Evolutionary conservation across 2,797 vertebrate genomes (phyloP).

Genomic region (Phoxinus dragarum): DNA sequence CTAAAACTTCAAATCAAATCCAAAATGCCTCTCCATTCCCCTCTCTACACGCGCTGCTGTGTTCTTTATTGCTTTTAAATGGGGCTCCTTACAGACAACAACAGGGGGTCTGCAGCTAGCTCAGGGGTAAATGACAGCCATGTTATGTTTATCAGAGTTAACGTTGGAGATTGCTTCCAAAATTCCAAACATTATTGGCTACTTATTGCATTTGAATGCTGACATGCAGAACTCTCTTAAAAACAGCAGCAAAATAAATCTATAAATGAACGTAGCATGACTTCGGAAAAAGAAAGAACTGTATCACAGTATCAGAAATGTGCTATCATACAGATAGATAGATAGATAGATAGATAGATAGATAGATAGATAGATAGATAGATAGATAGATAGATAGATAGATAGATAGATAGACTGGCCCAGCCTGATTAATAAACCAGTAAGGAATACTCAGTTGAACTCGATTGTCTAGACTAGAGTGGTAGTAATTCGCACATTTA

Average conservation of each 20-base stretch:
- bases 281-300: background rate
- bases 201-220: constrained; percentile 19
- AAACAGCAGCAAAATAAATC: background rate
- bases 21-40: constrained; percentile 46
- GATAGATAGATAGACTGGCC: background rate
- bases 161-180: constrained; percentile 30
- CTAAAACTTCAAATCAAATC: constrained; percentile 44
- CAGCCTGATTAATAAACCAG: constrained; percentile 38
- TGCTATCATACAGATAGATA: too few relatives aligned
- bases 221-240: background rate
- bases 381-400: background rate
- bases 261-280: background rate
- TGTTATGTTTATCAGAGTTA: constrained; percentile 52
- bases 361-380: background rate
- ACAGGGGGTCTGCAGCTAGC: constrained; percentile 39
- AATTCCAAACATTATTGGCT: constrained; percentile 33
- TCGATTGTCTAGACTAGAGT: constrained; percentile 44
- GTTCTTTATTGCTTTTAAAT: constrained; percentile 59
- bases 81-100: constrained; percentile 49
- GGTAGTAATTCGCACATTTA: constrained; percentile 57
- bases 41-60: constrained; percentile 44
- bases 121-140: constrained; percentile 49
- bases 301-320: background rate
- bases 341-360: background rate
- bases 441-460: constrained; percentile 25